phyloP scores from a whole-genome alignment of 2,113 vertebrate genomes.

The Erinaceus europaeus region DNA sequence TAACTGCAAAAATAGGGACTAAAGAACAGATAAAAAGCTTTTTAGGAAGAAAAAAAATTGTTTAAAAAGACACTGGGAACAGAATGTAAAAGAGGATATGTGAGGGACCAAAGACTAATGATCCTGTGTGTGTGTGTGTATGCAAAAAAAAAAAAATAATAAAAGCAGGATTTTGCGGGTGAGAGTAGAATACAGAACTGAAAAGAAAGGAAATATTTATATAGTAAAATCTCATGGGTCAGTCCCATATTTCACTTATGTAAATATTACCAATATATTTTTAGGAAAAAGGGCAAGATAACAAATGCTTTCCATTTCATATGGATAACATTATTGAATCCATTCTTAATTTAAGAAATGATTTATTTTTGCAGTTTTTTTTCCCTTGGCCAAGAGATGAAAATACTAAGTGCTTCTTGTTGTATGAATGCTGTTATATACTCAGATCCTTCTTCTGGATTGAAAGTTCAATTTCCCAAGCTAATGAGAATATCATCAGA shows the following conservation, averaged over 20 bases:
- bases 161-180: neutral
- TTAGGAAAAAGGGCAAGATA: conserved; percentile 15
- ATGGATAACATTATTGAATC: conserved; percentile 7
- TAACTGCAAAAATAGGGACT: neutral
- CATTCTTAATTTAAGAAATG: conserved; percentile 13
- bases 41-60: neutral
- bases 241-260: conserved; percentile 36
- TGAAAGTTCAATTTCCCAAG: neutral
- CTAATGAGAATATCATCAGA: neutral
- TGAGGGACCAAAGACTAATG: neutral
- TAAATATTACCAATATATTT: neutral
- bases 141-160: neutral
- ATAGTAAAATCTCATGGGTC: conserved; percentile 3
- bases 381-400: neutral
- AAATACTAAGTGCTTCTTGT: conserved; percentile 11
- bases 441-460: neutral
- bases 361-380: conserved; percentile 9
- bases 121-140: neutral
- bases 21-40: neutral
- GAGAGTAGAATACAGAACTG: conserved; percentile 14
- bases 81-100: neutral
- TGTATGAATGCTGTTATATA: neutral
- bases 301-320: neutral
- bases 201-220: conserved; percentile 35
- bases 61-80: neutral